Evolutionary conservation across 2,888 invertebrate genomes (phyloP), one percentile per base, ranked within the genome.

Genomic region (Alloplasta piceator): DNA sequence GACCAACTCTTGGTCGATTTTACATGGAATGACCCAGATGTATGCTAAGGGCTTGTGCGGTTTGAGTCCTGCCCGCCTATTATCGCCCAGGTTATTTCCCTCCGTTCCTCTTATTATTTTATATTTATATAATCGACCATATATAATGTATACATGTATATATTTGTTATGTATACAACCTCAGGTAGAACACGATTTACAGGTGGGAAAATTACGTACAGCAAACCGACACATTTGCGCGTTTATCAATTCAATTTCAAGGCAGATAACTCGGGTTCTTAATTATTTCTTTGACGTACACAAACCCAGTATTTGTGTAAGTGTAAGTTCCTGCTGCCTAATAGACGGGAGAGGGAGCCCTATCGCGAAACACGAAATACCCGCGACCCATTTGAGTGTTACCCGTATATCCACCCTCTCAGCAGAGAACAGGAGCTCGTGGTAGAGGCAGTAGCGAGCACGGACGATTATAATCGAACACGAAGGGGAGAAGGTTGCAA

Each of bases 381-480:
- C 50, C 68, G 60, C 52, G 58, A 60, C 50, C 10, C 55, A 38
- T 58, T 41, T 43, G 70, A 38, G 14, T 41, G 10, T n/a, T 58
- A 46, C 46, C 58, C 48, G 14, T 10, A 70, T 10, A 46, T 58
- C 48, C 16, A 67, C 58, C 26, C 26, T 55, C 58, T 12, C 52
- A 14, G 7, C 14, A 68, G 61, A 10, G 52, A 68, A 75, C 50
- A 61, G 61, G 55, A 55, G 26, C 55, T 76, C 71, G 71, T 66
- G 52, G 71, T 78, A 66, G 58, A 46, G 66, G 71, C 50, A 43
- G 52, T 66, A 41, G 43, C 52, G 50, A 66, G 60, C 41, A 50
- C 78, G 71, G 38, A 71, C 78, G 78, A 78, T 78, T 72, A 72
- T 72, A 72, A 78, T 78, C 78, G 60, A 78, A 60, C 78, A 78